phyloP scores from a whole-genome alignment of 2,888 invertebrate species.

The Hesperia comma region DNA sequence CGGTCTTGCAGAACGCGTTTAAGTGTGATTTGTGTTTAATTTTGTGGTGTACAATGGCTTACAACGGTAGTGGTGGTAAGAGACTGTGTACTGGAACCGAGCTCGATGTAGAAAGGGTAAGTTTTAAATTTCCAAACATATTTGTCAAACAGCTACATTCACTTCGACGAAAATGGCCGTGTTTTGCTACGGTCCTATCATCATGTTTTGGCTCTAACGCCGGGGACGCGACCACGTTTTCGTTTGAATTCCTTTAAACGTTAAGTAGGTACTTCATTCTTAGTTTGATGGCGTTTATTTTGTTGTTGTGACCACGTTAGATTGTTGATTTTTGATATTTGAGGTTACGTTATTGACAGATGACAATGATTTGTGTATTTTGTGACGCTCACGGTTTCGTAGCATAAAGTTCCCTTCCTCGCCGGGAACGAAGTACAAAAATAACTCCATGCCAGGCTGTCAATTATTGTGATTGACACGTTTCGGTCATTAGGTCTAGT shows the following conservation, averaged over 20 bases:
- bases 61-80: conserved; percentile 87
- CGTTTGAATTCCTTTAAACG: not conserved
- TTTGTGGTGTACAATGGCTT: conserved; percentile 88
- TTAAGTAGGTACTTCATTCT: not conserved
- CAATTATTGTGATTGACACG: conserved; percentile 82
- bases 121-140: conserved; percentile 51
- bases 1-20: conserved; percentile 68
- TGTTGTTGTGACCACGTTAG: conserved; percentile 69
- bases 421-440: conserved; percentile 50
- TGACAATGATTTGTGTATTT: conserved; percentile 52
- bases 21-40: conserved; percentile 82
- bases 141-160: conserved; percentile 62
- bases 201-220: conserved; percentile 63
- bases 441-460: conserved; percentile 65
- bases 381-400: conserved; percentile 42
- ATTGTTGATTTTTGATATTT: conserved; percentile 75
- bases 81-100: conserved; percentile 81
- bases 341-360: conserved; percentile 79
- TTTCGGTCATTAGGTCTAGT: conserved; percentile 69
- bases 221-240: conserved; percentile 16
- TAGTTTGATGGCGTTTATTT: conserved; percentile 7
- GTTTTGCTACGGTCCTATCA: conserved; percentile 61
- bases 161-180: conserved; percentile 78
- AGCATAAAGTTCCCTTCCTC: conserved; percentile 41
- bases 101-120: conserved; percentile 80